Percentiles rank a stretch among this genome's conserved stretches.
Conservation (phyloP, 2,797 vertebrate species). For the Xenopus petersii region DNA sequence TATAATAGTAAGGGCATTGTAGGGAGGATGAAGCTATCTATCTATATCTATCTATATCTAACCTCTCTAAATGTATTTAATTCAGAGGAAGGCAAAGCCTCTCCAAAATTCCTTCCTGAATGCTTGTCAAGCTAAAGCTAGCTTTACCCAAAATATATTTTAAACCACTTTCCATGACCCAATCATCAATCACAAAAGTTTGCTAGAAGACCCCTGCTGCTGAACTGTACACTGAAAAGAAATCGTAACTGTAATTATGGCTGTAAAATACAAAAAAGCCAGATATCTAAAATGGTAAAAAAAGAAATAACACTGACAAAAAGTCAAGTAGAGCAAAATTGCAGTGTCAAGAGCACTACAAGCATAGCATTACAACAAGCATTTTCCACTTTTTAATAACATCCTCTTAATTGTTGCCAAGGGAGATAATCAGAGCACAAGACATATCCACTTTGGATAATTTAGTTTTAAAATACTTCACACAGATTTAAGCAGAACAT, state of each 20-base stretch:
- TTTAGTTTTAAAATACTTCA: neutral
- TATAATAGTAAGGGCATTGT: no score
- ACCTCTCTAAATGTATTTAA: no score
- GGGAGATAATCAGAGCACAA: conserved; percentile 1
- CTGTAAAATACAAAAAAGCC: neutral
- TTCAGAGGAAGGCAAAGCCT: no score
- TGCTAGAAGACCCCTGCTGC: neutral
- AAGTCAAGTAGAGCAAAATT: conserved; percentile 6
- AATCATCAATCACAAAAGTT: neutral
- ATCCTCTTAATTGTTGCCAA: conserved; percentile 10
- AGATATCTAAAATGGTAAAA: neutral
- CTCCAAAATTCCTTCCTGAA: no score
- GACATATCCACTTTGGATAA: neutral
- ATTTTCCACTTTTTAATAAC: conserved; percentile 2
- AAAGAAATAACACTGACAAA: conserved; percentile 5
- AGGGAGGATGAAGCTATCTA: no score
- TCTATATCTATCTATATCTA: no score
- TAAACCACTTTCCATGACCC: neutral
- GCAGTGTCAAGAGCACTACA: conserved; percentile 5
- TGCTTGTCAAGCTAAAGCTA: neutral
- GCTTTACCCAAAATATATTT: neutral
- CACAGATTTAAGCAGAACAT: neutral
- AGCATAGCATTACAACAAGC: neutral
- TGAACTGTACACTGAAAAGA: neutral
- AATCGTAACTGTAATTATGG: neutral